Percentiles rank a stretch among this genome's conserved stretches.
phyloP scores from a whole-genome alignment of 1,140 invertebrate species.

The Bombus turneri region DNA sequence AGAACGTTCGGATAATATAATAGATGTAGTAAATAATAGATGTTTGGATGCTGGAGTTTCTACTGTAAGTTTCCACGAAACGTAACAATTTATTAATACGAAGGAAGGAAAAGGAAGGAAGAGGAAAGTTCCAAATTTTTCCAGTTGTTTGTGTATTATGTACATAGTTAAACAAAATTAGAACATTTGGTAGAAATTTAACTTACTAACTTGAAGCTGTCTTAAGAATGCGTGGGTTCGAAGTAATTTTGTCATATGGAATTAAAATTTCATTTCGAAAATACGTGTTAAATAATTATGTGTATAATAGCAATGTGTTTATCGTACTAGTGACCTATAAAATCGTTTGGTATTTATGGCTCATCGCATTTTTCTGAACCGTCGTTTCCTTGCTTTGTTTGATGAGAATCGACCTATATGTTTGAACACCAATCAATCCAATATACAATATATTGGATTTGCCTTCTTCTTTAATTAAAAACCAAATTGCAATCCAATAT shows the following conservation, averaged over 20 bases:
- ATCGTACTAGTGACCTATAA: neutral
- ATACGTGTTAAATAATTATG: neutral
- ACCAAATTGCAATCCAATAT: neutral
- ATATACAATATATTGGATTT: neutral
- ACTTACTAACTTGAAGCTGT: neutral
- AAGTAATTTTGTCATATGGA: neutral
- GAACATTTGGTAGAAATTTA: neutral
- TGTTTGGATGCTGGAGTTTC: too few species aligned
- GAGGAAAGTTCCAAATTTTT: too few species aligned
- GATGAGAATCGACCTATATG: slow-evolving; percentile 31
- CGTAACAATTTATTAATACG: too few species aligned
- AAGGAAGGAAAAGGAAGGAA: too few species aligned
- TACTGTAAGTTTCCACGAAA: too few species aligned
- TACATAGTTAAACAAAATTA: neutral
- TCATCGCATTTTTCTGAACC: neutral
- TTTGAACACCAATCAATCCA: slow-evolving; percentile 21
- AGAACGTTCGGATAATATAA: too few species aligned
- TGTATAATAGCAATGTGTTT: too few species aligned
- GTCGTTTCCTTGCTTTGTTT: slow-evolving; percentile 20
- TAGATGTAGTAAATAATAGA: too few species aligned
- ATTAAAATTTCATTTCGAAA: neutral
- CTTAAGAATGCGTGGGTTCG: neutral
- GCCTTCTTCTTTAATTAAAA: slow-evolving; percentile 33
- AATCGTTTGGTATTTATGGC: slow-evolving; percentile 12
- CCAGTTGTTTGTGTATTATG: neutral